These are phyloP conservation scores for Drosophila repletoides DNA, from an alignment of 1,140 invertebrate genomes.

Conservation along the genomic window DNA sequence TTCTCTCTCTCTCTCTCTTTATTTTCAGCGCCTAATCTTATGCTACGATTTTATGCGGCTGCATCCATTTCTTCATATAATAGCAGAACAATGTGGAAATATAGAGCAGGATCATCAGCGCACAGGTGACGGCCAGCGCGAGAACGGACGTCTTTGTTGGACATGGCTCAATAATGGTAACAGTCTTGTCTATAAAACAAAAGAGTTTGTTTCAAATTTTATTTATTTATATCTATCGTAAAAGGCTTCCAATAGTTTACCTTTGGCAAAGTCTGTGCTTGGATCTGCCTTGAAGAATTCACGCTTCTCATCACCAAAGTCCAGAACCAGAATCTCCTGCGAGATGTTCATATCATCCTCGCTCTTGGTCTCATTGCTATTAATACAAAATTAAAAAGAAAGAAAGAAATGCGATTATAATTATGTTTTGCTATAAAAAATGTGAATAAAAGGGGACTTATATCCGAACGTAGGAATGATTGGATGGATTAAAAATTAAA, in stretches of 20 bases:
- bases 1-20: conserved; percentile 23
- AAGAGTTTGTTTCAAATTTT: not conserved
- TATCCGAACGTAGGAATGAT: no score
- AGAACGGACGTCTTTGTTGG: conserved; percentile 95
- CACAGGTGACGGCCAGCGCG: conserved; percentile 93
- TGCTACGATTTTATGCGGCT: conserved; percentile 90
- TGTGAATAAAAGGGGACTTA: no score
- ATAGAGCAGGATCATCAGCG: conserved; percentile 94
- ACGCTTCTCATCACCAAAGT: conserved; percentile 94
- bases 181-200: conserved; percentile 88
- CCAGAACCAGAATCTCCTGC: conserved; percentile 95
- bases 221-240: no score
- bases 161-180: conserved; percentile 93
- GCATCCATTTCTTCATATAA: conserved; percentile 95
- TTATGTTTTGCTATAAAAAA: no score
- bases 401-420: not conserved
- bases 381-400: not conserved
- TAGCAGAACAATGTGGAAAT: conserved; percentile 94
- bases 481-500: no score
- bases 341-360: conserved; percentile 96
- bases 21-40: conserved; percentile 77
- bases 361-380: conserved; percentile 84
- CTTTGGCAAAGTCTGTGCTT: conserved; percentile 89
- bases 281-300: conserved; percentile 90
- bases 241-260: conserved; percentile 83